phyloP scores from a whole-genome alignment of 2,797 vertebrate genomes.

The Galagoides demidoff region DNA sequence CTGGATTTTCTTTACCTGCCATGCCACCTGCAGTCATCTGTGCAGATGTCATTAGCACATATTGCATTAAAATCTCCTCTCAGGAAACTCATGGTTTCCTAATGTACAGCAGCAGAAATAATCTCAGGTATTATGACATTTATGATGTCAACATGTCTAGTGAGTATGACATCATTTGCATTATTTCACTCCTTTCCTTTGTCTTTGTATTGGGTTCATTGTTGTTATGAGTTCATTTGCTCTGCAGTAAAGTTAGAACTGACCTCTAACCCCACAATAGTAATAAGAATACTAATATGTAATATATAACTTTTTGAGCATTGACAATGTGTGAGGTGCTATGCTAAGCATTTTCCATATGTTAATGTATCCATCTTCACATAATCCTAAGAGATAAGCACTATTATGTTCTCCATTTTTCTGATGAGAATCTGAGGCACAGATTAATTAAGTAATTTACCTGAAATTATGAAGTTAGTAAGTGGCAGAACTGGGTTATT shows the following conservation, averaged over 20 bases:
- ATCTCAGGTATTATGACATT: neutral
- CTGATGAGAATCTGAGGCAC: constrained; percentile 3
- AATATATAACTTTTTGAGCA: neutral
- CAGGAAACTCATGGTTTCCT: neutral
- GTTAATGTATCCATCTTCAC: constrained; percentile 29
- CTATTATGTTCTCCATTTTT: constrained; percentile 27
- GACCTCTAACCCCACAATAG: neutral
- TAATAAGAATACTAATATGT: neutral
- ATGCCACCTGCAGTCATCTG: neutral
- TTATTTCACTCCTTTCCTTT: constrained; percentile 3
- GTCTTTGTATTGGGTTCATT: neutral
- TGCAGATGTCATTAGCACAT: neutral
- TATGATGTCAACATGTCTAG: neutral
- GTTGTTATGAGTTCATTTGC: neutral
- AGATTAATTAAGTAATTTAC: constrained; percentile 25
- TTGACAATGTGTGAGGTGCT: neutral
- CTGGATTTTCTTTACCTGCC: constrained; percentile 40
- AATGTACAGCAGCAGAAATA: constrained; percentile 25
- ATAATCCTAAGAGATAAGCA: neutral
- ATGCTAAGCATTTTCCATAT: neutral
- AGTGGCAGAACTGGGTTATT: constrained; percentile 24
- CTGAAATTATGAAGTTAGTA: constrained; percentile 24
- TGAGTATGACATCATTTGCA: neutral
- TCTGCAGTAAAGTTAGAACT: neutral
- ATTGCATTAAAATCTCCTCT: constrained; percentile 24